Evolutionary conservation across 2,113 vertebrate species (phyloP).

Genomic region (Lanius ludovicianus): DNA sequence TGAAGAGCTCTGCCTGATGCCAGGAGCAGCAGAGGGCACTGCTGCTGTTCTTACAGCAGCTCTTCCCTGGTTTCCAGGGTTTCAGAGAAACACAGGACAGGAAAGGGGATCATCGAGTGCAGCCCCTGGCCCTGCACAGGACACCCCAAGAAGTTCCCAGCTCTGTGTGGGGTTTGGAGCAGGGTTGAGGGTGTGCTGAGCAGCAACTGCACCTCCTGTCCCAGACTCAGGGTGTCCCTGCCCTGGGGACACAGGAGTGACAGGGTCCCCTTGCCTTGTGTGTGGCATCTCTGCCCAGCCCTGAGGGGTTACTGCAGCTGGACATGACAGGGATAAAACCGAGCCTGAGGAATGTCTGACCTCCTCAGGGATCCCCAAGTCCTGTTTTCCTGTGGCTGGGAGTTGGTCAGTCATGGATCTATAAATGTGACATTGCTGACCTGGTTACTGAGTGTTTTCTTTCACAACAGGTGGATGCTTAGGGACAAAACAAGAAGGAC

Average conservation of each 20-base stretch:
- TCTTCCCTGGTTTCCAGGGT: rapidly evolving
- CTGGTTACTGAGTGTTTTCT: background rate
- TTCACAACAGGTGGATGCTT: background rate
- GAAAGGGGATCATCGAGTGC: rapidly evolving
- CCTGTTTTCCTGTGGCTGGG: background rate
- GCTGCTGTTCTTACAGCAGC: background rate
- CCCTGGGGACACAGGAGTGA: background rate
- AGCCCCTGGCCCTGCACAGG: background rate
- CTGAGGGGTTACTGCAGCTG: background rate
- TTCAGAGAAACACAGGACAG: rapidly evolving
- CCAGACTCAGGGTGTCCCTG: background rate
- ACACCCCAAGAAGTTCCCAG: background rate
- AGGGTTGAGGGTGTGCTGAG: background rate
- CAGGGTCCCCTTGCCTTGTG: background rate
- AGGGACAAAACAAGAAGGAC: background rate
- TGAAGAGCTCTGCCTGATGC: background rate
- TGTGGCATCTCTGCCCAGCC: background rate
- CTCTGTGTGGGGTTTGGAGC: background rate
- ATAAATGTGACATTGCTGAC: rapidly evolving
- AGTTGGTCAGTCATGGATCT: background rate
- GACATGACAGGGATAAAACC: rapidly evolving
- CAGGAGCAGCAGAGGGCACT: slow-evolving; percentile 2
- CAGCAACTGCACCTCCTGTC: background rate
- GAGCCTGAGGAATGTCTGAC: background rate
- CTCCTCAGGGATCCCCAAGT: background rate